These are phyloP conservation scores for Heterotis niloticus DNA, from an alignment of 2,113 vertebrate genomes.

Conservation along the genomic window DNA sequence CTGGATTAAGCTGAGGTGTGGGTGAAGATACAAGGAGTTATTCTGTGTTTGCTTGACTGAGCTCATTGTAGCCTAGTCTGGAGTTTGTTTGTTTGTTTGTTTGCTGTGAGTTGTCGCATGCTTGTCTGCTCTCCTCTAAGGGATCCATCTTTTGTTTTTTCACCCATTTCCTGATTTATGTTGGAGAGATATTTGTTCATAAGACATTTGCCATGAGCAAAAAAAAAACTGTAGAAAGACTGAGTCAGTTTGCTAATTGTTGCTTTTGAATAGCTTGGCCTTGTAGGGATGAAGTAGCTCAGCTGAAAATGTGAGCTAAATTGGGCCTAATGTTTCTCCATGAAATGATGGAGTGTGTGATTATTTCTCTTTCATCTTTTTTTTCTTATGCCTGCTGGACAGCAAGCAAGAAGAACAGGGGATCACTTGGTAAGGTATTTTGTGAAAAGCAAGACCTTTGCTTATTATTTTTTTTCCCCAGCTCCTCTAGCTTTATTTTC, in stretches of 20 bases:
- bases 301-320: neutral
- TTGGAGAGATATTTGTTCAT: too few species aligned
- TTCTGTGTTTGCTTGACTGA: too few species aligned
- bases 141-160: too few species aligned
- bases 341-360: constrained; percentile 8
- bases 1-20: too few species aligned
- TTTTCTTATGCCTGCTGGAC: constrained; percentile 23
- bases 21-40: too few species aligned
- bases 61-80: too few species aligned
- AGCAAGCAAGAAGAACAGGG: constrained; percentile 26
- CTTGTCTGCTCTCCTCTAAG: too few species aligned
- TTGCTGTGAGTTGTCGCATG: too few species aligned
- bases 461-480: neutral
- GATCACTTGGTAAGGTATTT: constrained; percentile 1
- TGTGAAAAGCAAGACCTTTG: neutral
- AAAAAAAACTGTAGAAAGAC: neutral
- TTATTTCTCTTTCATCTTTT: constrained; percentile 29
- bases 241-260: too few species aligned
- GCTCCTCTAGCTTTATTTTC: neutral
- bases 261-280: too few species aligned
- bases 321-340: neutral
- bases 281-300: neutral
- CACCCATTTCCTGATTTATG: too few species aligned
- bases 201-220: neutral
- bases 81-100: too few species aligned